Base-by-base conservation (phyloP, 2,888 invertebrate genomes). In the Synergus itoensis region DNA sequence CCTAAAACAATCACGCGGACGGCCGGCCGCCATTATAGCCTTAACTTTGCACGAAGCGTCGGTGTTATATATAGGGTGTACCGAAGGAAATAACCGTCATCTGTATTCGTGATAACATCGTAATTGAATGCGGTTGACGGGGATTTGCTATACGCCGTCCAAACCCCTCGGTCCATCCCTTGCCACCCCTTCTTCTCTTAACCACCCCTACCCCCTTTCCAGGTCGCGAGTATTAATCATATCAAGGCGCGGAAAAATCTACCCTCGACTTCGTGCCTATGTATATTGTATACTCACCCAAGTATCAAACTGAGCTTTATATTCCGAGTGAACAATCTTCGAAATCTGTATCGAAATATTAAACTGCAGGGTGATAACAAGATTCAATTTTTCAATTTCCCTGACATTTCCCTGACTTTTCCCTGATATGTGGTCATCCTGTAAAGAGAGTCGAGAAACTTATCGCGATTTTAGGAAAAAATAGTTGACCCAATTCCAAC, bases 41-140 rank as follows among this genome's bases (percentile, higher is more conserved):
- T 85, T 85, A 84, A 87, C 87, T 88, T 88, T 83, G 82, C 86
- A 83, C 85, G 84, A 83, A 85, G 87, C 83, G 85, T 77, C 81
- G 87, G 83, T 84, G 89, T 90, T 91, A 91, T 90, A 89, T 91
- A 91, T 91, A 91, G 92, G 92, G 92, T 92, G 91, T 92, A 91
- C 92, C 91, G 90, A 91, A 92, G 92, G 92, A 92, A 92, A 92
- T 92, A 92, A 92, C 92, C 92, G 92, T 92, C 92, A 92, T 92
- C 92, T 92, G 91, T 92, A 92, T 92, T 91, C 92, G 91, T 91
- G 92, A 92, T 92, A 92, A 91, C 91, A 92, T 92, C 92, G 92
- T 92, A 92, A 92, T 92, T 92, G 92, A 92, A 92, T 92, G 92
- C 90, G 92, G 92, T 91, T 92, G 92, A 92, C 92, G 91, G 92